Percentiles rank a stretch among this genome's conserved stretches.
Conservation (phyloP, 1,140 invertebrate species). For the Hycleus phaleratus region DNA sequence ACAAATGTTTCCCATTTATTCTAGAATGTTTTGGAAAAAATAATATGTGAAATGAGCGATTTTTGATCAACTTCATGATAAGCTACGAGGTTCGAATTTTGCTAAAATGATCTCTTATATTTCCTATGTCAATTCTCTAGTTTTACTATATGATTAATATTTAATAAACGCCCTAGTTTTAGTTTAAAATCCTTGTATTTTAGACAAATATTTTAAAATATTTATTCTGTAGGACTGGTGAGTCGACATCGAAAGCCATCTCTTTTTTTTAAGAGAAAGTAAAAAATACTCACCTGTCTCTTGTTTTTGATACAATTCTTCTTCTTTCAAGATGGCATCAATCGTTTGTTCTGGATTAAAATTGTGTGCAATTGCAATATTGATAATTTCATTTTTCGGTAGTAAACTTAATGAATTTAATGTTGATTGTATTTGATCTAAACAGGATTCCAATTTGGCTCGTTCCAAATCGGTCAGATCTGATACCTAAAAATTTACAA, state of each 20-base stretch:
- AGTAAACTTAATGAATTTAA: slow-evolving; percentile 20
- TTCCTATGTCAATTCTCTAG: no score
- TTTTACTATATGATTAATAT: no score
- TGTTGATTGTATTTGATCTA: slow-evolving; percentile 59
- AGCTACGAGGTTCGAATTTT: no score
- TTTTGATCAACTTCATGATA: no score
- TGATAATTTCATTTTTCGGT: slow-evolving; percentile 25
- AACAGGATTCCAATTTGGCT: slow-evolving; percentile 70
- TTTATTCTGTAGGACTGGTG: no score
- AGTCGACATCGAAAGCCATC: slow-evolving; percentile 20
- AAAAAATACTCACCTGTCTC: slow-evolving; percentile 34
- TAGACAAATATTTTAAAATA: no score
- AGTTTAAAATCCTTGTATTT: no score
- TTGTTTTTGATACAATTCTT: slow-evolving; percentile 6
- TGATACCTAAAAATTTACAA: slow-evolving; percentile 39
- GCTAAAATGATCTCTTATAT: no score
- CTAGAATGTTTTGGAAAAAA: no score
- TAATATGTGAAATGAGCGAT: no score
- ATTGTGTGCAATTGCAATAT: slow-evolving; percentile 25
- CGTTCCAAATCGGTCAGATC: slow-evolving; percentile 57
- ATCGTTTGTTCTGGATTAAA: slow-evolving; percentile 25
- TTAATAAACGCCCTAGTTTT: no score
- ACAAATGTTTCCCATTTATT: no score
- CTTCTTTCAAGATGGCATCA: slow-evolving; percentile 65
- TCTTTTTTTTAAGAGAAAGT: slow-evolving; percentile 9